Evolutionary conservation across 2,113 vertebrate genomes (phyloP), one percentile per base, ranked within the genome.

Genomic region (Takifugu bimaculatus): DNA sequence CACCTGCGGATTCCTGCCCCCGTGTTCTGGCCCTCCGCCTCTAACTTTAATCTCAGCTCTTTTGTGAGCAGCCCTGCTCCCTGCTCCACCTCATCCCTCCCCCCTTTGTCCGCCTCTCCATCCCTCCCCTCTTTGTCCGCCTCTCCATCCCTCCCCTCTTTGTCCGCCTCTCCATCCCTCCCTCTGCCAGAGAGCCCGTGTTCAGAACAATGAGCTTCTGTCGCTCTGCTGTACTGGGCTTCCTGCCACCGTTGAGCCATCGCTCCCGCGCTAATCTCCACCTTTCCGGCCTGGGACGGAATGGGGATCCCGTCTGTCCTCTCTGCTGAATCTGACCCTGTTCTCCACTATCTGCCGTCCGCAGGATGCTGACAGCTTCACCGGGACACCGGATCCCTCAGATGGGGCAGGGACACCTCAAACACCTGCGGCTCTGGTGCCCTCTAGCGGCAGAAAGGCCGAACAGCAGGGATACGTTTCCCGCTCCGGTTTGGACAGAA

Each of bases 231-330:
- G 7, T 39, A 82, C 82, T 70, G 77, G 84, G 82, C 84, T 79
- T 58, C 57, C 64, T 86, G 85, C 87, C 82, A 86, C 79, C 54
- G 81, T 74, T 79, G 59, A 78, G 72, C 83, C 87, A 88, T 86
- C 87, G 85, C 60, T 82, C 82, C 80, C 70, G 59, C 66, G 64
- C 84, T 85, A 86, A 88, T 88, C 84, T 86, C 82, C 85, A 83
- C 83, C 80, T 86, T 72, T 35, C 50, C 2, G 9, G 60, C 55
- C 77, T 77, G 65, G 57, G 20, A 20, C 20, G 20, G 20, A 20
- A 20, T 20, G 20, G 20, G 20, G 20, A 20, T 20, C 80, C 85
- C 85, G 85, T 87, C 85, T 82, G 84, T 85, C 85, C 81, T 77
- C 20, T 27, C 26, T 35, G 47, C 50, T 26, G 68, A 59, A 45